Percentiles rank a stretch among this genome's conserved stretches.
These are phyloP conservation scores for Drosophila picticornis DNA, from an alignment of 2,888 invertebrate genomes.

Conservation along the genomic window DNA sequence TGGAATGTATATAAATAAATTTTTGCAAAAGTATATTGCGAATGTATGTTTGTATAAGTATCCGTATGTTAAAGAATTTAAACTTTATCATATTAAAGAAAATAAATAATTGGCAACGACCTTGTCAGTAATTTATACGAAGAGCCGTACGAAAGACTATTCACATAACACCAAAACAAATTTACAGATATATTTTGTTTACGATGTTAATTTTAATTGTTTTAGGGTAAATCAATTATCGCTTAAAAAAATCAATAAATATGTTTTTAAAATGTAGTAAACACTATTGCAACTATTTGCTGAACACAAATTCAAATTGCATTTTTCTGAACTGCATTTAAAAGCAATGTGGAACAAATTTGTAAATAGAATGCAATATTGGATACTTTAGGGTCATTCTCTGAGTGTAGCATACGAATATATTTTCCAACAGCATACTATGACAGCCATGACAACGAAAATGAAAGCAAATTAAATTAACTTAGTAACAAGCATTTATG, in stretches of 20 bases:
- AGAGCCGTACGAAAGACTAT: conserved; percentile 8
- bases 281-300: neutral
- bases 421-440: conserved; percentile 22
- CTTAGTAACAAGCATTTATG: conserved; percentile 44
- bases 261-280: neutral
- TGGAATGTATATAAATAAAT: conserved; percentile 1
- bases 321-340: neutral
- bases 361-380: neutral
- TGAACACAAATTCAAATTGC: neutral
- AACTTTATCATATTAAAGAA: conserved; percentile 4
- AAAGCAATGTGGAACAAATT: neutral
- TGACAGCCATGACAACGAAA: conserved; percentile 63
- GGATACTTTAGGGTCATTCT: conserved; percentile 9
- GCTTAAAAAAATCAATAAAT: neutral
- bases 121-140: conserved; percentile 48
- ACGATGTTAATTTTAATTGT: neutral
- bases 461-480: conserved; percentile 72
- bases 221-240: neutral
- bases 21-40: neutral
- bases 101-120: conserved; percentile 43
- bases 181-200: neutral
- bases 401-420: conserved; percentile 16
- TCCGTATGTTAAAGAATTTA: neutral
- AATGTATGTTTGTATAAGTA: neutral
- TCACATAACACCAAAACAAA: neutral